phyloP scores from a whole-genome alignment of 2,888 invertebrate genomes.

The Nemoura dubitans region DNA sequence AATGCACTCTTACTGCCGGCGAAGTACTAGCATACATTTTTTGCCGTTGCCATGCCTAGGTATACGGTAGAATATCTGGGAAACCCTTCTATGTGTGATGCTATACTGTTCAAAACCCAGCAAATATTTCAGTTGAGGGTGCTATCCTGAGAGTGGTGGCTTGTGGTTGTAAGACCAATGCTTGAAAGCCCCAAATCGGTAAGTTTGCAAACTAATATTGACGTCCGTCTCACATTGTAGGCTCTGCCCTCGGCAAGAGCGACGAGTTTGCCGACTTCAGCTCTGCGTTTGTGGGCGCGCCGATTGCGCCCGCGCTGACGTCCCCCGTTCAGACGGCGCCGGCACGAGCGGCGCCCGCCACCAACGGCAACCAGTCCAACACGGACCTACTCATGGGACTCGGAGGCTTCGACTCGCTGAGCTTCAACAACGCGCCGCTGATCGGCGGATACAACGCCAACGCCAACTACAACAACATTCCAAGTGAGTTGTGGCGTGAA shows the following conservation, averaged over 20 bases:
- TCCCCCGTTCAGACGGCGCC: conserved; percentile 19
- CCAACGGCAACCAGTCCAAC: conserved; percentile 50
- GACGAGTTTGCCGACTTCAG: conserved; percentile 86
- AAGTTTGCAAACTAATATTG: too few relatives aligned
- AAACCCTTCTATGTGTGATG: too few relatives aligned
- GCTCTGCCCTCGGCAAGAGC: conserved; percentile 53
- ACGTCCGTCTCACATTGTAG: too few relatives aligned
- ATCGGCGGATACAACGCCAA: conserved; percentile 26
- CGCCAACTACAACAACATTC: conserved; percentile 42
- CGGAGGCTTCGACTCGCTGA: conserved; percentile 39
- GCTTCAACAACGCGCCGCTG: conserved; percentile 22
- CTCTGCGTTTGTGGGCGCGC: conserved; percentile 65
- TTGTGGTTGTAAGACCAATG: too few relatives aligned
- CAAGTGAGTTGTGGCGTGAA: conserved; percentile 47
- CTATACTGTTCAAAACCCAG: too few relatives aligned
- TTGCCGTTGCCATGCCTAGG: too few relatives aligned
- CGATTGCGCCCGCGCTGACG: not conserved
- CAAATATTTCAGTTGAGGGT: too few relatives aligned
- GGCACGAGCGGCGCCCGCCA: not conserved
- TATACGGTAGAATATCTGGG: too few relatives aligned
- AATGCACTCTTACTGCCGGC: too few relatives aligned
- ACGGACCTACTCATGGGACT: conserved; percentile 54
- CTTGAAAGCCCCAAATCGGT: too few relatives aligned
- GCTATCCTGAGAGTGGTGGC: too few relatives aligned
- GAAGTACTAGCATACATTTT: too few relatives aligned